Conservation (phyloP, 2,797 vertebrate genomes). For the Stomatorhinus walkeri region DNA sequence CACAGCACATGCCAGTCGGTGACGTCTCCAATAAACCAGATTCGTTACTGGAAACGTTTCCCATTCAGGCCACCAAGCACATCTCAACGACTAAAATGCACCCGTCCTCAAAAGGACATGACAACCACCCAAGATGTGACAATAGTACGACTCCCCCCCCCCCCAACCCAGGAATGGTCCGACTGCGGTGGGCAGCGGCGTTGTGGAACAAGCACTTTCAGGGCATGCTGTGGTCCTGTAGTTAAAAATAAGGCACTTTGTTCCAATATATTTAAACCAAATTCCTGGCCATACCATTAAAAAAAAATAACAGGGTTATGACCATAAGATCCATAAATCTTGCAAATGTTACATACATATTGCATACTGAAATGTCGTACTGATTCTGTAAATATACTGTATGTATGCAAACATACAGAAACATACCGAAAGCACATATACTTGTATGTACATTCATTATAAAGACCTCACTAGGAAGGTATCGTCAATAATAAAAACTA, state of each 20-base stretch:
- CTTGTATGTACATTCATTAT: background rate
- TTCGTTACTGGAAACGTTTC: background rate
- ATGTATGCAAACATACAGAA: background rate
- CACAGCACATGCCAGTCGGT: background rate
- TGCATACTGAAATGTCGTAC: background rate
- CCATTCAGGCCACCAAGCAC: background rate
- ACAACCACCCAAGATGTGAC: background rate
- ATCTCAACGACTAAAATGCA: background rate
- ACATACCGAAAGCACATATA: background rate
- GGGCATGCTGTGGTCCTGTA: background rate
- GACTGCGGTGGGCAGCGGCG: background rate
- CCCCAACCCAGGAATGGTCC: background rate
- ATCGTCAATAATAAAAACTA: background rate
- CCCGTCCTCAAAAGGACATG: background rate
- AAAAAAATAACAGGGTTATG: background rate
- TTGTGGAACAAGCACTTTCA: background rate
- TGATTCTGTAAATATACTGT: background rate
- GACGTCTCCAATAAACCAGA: background rate
- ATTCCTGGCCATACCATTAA: background rate
- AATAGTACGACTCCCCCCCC: background rate
- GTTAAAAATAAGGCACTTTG: slow-evolving; percentile 6
- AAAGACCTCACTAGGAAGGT: background rate
- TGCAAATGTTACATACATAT: background rate
- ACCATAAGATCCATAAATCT: background rate
- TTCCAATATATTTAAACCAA: background rate